Evolutionary conservation across 2,113 vertebrate genomes (phyloP).

Genomic region (Hemicordylus capensis): DNA sequence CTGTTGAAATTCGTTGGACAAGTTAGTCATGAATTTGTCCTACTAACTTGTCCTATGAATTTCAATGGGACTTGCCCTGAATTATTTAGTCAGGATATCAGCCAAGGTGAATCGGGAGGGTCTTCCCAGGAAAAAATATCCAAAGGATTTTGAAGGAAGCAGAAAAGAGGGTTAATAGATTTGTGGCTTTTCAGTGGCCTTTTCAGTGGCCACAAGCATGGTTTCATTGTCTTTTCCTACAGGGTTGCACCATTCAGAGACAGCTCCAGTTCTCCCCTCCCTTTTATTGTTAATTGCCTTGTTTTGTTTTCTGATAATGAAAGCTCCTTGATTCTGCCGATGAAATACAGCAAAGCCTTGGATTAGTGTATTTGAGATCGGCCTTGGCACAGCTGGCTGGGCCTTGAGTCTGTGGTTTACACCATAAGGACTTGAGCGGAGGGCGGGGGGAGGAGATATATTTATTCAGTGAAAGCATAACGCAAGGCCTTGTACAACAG

Average conservation of each 20-base stretch:
- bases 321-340: background rate
- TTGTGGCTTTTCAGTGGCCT: too few species aligned
- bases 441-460: background rate
- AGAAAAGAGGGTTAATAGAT: background rate
- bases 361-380: background rate
- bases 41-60: too few species aligned
- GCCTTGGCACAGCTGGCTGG: conserved; percentile 24
- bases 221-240: too few species aligned
- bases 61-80: too few species aligned
- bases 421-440: conserved; percentile 23
- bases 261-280: background rate
- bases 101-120: too few species aligned
- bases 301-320: background rate
- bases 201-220: too few species aligned
- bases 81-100: too few species aligned
- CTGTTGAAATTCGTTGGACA: too few species aligned
- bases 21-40: too few species aligned
- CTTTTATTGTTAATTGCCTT: background rate
- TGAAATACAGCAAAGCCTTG: background rate
- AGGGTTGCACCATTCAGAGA: too few species aligned
- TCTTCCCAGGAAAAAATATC: too few species aligned
- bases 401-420: conserved; percentile 5
- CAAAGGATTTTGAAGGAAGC: background rate
- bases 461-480: conserved; percentile 22
- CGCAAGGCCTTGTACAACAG: background rate